Base-by-base conservation (phyloP, 2,797 vertebrate genomes). In the Limosa lapponica region DNA sequence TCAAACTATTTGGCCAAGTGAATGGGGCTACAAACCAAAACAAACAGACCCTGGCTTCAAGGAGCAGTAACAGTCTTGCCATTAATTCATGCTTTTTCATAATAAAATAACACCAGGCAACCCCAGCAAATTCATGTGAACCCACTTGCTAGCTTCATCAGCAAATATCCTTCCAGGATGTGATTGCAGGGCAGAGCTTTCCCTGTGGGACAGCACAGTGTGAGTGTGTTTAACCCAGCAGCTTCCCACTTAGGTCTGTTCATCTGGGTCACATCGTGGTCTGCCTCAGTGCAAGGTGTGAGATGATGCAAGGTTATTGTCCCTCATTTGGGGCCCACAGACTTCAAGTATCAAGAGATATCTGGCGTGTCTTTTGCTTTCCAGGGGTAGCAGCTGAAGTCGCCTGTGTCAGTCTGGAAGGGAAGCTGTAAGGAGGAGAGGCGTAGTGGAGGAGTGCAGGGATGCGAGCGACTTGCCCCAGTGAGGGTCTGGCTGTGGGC, bases 21-120 rank as follows among this genome's bases (percentile, higher is more conserved):
- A 93, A 89, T 75, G 48, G 77, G 88, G 57, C n/a, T 89, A 70
- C 79, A 88, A 96, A 97, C 94, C 82, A 96, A 97, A 97, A 95
- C 78, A 96, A 96, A 94, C 87, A 95, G 77, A 51, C 19, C 8
- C 19, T 69, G 85, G 55, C 92, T 95, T 93, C 49, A 70, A 89
- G 55, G 2, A 10, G 27, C 67, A 78, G 36, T 34, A 91, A 62
- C 27, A 83, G 32, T 44, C 67, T 92, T 95, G 67, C 54, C 71
- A 89, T 95, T 88, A 94, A 67, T 54, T 91, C 1, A 0, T 67
- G 32, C 20, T 61, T 82, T 91, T 88, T 92, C 9, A 4, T 80
- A 93, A 81, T 74, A 54, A 87, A 96, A 94, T 30, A 83, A 94
- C 19, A 85, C 28, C 52, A 86, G 80, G n/a, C 82, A 96, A 88